Base-by-base conservation (phyloP, 2,797 vertebrate species). In the Glyptemys insculpta region DNA sequence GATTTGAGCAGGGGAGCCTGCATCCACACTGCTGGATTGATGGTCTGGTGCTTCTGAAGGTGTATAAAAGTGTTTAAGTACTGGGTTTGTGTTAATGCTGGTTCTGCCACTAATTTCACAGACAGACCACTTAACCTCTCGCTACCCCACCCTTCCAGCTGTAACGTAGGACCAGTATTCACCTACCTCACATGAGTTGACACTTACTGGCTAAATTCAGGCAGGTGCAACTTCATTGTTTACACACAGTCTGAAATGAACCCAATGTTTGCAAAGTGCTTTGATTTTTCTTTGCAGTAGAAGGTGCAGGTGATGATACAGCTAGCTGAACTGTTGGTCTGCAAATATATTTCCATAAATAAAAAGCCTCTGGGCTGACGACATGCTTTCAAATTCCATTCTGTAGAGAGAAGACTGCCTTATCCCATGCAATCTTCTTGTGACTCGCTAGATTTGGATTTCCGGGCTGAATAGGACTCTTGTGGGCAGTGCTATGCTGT, bases 11-110 rank as follows among this genome's bases (percentile, higher is more conserved):
- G 57, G 57, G 29, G 59, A 62, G 15, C 31, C 15, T 0, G 2
- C 41, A 8, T 79, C 76, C 29, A 54, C 47, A 41, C 57, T 62
- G 78, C 44, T 52, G 83, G n/a, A 18, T 52, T 52, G 29, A n/a
- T 78, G 89, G 31, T 18, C 1, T 29, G 15, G 23, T 23, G 74
- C 89, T 92, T 85, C 78, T 62, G 85, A 1, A 54, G 88, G 18
- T 34, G 53, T 72, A 47, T 34, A 31, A n/a, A 62, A 47, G 41
- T 79, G 65, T 56, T 56, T 49, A 3, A 68, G 93, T 82, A 44
- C 74, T 25, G 0, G 1, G 53, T 11, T 80, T 62, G 31, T 89
- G 21, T 37, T 79, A 34, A 16, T 62, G 29, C 31, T 34, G 31
- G 65, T 56, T 87, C 34, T 85, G 72, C 87, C 83, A 84, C 59